Conservation (phyloP, 2,113 vertebrate species). For the Barbus barbus region DNA sequence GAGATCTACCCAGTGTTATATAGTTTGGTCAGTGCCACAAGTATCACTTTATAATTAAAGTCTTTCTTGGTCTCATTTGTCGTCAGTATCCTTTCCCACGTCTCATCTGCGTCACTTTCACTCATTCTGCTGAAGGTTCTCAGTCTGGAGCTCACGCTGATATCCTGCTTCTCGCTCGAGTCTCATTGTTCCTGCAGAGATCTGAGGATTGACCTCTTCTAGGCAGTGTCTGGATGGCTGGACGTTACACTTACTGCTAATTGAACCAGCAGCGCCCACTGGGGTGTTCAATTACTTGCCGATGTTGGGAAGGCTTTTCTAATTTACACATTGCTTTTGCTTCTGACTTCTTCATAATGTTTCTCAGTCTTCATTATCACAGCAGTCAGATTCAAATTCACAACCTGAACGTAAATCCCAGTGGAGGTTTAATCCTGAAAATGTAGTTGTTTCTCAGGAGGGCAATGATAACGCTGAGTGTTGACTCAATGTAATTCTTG, state of each 20-base stretch:
- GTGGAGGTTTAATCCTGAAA: background rate
- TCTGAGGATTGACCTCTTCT: background rate
- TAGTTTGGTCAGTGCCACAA: background rate
- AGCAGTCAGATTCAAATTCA: background rate
- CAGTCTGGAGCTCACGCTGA: background rate
- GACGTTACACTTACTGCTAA: background rate
- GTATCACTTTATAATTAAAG: background rate
- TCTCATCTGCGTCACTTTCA: background rate
- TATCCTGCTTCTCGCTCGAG: background rate
- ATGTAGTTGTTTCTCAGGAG: background rate
- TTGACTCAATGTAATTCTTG: background rate
- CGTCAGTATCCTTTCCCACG: background rate
- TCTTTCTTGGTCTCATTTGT: background rate
- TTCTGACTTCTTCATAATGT: background rate
- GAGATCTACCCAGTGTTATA: too few species aligned
- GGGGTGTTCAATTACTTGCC: background rate
- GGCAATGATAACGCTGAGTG: background rate
- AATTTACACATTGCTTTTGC: conserved; percentile 5
- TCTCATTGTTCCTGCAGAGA: background rate
- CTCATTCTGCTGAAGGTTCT: background rate
- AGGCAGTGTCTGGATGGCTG: background rate
- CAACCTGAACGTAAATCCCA: background rate
- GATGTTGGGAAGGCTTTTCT: background rate
- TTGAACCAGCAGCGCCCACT: too few species aligned
- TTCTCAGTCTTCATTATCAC: conserved; percentile 11